phyloP scores from a whole-genome alignment of 1,140 invertebrate genomes.

The Plutomurus gul region DNA sequence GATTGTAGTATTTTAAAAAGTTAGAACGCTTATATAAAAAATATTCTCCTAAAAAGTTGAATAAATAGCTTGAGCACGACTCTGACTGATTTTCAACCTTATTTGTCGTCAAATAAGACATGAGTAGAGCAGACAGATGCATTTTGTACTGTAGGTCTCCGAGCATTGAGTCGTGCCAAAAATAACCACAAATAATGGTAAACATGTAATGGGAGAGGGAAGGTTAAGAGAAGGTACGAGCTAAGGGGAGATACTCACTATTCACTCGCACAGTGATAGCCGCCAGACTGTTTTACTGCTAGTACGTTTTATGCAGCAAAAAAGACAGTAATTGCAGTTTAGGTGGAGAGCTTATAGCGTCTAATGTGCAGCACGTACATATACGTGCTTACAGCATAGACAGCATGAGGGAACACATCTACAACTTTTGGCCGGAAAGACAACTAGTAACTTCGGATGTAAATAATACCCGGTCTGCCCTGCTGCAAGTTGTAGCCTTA shows the following conservation, averaged over 20 bases:
- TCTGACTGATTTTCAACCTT: neutral
- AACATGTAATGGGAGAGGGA: neutral
- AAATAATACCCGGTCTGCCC: neutral
- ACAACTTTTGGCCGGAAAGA: no score
- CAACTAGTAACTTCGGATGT: no score
- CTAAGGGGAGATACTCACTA: neutral
- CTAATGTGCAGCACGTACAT: neutral
- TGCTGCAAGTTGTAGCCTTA: neutral
- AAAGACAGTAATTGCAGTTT: conserved; percentile 25
- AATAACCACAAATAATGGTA: conserved; percentile 4
- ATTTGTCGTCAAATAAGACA: neutral
- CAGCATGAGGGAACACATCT: no score
- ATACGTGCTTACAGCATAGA: no score
- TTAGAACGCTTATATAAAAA: no score
- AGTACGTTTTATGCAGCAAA: neutral
- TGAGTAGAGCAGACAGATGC: no score
- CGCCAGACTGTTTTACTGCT: neutral
- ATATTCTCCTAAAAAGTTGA: no score
- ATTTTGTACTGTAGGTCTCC: no score
- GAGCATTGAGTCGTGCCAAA: neutral
- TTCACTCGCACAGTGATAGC: neutral
- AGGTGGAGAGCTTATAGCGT: neutral
- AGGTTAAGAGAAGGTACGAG: conserved; percentile 9
- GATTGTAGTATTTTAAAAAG: no score
- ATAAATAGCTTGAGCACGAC: neutral